Base-by-base conservation (phyloP, 2,797 vertebrate genomes). In the Acanthurus leucopareius region DNA sequence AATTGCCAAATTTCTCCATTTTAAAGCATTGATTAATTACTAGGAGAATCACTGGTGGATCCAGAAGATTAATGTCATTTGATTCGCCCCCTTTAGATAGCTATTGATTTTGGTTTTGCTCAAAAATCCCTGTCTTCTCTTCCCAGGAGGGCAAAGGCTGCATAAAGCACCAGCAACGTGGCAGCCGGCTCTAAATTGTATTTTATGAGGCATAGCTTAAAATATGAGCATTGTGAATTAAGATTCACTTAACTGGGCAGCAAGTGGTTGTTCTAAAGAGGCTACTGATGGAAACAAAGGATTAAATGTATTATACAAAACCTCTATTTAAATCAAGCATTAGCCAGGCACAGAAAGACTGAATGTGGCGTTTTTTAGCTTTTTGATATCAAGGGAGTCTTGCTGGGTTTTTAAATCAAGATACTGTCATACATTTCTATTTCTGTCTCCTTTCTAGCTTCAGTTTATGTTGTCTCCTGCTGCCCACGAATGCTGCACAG, bases 81-180 rank as follows among this genome's bases (percentile, higher is more conserved):
- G 92, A 92, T 92, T 91, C 69, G 64, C 86, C 90, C 84, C 76
- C 82, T 90, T 92, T 91, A 92, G 92, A 95, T 93, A 91, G 91
- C 84, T 94, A 95, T 95, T 94, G 95, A 95, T 95, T 94, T 94
- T 91, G 88, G 93, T 94, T 94, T 92, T 92, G 79, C 84, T 93
- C 88, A 85, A 90, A 91, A 93, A 89, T 75, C 76, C 77, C 84
- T 80, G 85, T 89, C 82, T 88, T 79, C 52, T 85, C 83, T 67
- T 87, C 86, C 83, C 86, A 63, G 84, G 79, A 86, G 86, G 78
- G 68, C 77, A 74, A 75, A 88, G 67, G 80, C 87, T 79, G 60
- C 49, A 61, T 53, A 68, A 62, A 89, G 75, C 73, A 69, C 60
- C 51, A 82, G 69, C 54, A 69, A 69, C 42, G 69, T 77, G 74